Percentiles rank a stretch among this genome's conserved stretches.
Conservation (phyloP, 2,888 invertebrate species). For the Tuta absoluta region DNA sequence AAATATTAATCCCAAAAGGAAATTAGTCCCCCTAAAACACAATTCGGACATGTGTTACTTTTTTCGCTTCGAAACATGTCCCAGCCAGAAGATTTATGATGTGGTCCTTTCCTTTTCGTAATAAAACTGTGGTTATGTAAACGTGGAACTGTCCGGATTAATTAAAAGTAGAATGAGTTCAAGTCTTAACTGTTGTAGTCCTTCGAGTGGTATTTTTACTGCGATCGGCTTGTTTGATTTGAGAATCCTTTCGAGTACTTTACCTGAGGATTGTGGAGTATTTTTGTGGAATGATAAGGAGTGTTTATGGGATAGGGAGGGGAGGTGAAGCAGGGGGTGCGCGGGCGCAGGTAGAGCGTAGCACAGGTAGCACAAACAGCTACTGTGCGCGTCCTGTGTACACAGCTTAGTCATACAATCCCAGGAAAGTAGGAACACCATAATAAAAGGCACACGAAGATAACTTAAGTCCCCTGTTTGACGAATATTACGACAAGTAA, state of each 20-base stretch:
- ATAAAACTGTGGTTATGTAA: constrained; percentile 67
- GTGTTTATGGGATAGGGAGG: constrained; percentile 51
- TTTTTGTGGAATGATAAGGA: constrained; percentile 72
- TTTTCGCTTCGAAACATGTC: constrained; percentile 76
- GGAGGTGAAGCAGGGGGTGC: constrained; percentile 34
- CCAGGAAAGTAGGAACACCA: constrained; percentile 46
- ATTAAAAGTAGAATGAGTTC: constrained; percentile 53
- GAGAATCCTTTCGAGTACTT: constrained; percentile 58
- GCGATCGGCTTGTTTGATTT: constrained; percentile 61
- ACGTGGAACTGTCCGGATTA: constrained; percentile 56
- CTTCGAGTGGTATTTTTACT: constrained; percentile 38
- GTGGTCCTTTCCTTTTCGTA: constrained; percentile 62
- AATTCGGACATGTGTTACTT: constrained; percentile 78
- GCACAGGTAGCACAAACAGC: constrained; percentile 77
- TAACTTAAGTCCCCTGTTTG: constrained; percentile 1
- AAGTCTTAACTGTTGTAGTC: constrained; percentile 32
- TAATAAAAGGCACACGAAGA: not conserved
- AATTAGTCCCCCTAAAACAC: constrained; percentile 80
- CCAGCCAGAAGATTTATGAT: constrained; percentile 71
- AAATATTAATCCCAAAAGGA: constrained; percentile 68
- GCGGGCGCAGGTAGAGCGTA: constrained; percentile 65
- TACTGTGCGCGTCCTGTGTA: constrained; percentile 74
- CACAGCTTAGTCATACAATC: constrained; percentile 64
- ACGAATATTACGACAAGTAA: no score
- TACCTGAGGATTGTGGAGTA: constrained; percentile 64